Evolutionary conservation across 2,888 invertebrate species (phyloP).

Genomic region (Pristionchus maxplancki): DNA sequence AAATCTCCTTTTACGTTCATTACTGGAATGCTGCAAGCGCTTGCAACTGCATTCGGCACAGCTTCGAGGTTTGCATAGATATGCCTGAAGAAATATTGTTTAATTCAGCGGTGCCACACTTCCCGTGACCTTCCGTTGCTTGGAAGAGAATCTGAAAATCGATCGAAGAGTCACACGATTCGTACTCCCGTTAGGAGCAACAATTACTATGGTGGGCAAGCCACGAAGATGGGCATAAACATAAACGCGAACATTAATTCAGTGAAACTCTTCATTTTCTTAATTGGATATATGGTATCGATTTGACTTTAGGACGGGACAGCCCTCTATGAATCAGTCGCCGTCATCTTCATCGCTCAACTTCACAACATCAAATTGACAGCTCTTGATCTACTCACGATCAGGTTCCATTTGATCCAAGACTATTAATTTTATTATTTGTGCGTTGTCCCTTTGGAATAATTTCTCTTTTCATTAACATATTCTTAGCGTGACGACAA

Average conservation of each 20-base stretch:
- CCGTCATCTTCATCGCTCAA: slow-evolving; percentile 97
- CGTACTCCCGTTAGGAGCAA: slow-evolving; percentile 96
- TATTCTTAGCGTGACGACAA: slow-evolving; percentile 83
- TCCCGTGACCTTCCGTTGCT: slow-evolving; percentile 92
- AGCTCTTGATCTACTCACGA: slow-evolving; percentile 90
- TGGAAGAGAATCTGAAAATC: slow-evolving; percentile 90
- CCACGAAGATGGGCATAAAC: no score
- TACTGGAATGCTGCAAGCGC: slow-evolving; percentile 87
- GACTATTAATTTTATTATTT: background rate
- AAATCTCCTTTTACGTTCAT: slow-evolving; percentile 79
- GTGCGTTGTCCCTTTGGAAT: background rate
- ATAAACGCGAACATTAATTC: no score
- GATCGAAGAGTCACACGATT: slow-evolving; percentile 89
- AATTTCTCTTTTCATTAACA: background rate
- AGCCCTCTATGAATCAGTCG: slow-evolving; percentile 93
- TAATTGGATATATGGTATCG: no score
- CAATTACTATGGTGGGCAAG: slow-evolving; percentile 87
- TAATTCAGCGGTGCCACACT: slow-evolving; percentile 85
- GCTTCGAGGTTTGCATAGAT: slow-evolving; percentile 84
- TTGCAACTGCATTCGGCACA: slow-evolving; percentile 96
- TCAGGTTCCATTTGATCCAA: slow-evolving; percentile 83
- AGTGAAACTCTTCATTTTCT: no score
- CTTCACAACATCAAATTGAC: slow-evolving; percentile 88
- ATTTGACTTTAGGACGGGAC: slow-evolving; percentile 70
- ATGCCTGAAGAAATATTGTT: background rate